Percentiles rank a stretch among this genome's conserved stretches.
phyloP scores from a whole-genome alignment of 2,113 vertebrate genomes.

The Trematocara macrostoma region DNA sequence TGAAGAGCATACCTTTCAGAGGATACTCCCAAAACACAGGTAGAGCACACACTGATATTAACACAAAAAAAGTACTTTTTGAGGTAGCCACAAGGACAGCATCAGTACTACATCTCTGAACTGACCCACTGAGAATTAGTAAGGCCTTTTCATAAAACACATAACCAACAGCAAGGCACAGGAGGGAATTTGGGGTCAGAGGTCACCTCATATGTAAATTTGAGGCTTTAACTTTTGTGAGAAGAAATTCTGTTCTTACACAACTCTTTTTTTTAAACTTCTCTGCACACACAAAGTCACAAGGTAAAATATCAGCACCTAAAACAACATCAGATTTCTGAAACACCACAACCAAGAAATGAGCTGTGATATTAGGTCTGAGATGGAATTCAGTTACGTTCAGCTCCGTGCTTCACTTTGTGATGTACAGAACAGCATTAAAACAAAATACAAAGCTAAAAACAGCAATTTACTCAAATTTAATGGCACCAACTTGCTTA shows the following conservation, averaged over 20 bases:
- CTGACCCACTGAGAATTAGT: constrained; percentile 18
- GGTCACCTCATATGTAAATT: constrained; percentile 42
- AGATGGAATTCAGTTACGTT: background rate
- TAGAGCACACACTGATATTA: constrained; percentile 29
- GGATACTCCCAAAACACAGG: constrained; percentile 13
- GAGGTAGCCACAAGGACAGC: constrained; percentile 61
- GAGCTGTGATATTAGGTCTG: background rate
- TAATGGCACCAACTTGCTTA: background rate
- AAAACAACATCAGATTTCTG: background rate
- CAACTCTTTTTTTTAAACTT: background rate
- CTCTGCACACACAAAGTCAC: constrained; percentile 18
- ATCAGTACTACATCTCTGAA: constrained; percentile 40
- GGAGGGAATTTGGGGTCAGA: constrained; percentile 35
- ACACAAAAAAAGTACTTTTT: background rate
- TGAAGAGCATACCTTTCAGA: background rate
- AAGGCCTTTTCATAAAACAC: constrained; percentile 53
- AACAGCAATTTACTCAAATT: background rate
- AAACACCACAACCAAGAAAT: background rate
- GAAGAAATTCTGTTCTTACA: constrained; percentile 4
- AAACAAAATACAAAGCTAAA: background rate
- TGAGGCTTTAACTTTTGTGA: constrained; percentile 31
- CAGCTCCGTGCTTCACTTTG: background rate
- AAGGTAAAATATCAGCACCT: constrained; percentile 15
- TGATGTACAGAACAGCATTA: background rate
- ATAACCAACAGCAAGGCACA: constrained; percentile 64